phyloP scores from a whole-genome alignment of 2,113 vertebrate species.

The Gobius niger region DNA sequence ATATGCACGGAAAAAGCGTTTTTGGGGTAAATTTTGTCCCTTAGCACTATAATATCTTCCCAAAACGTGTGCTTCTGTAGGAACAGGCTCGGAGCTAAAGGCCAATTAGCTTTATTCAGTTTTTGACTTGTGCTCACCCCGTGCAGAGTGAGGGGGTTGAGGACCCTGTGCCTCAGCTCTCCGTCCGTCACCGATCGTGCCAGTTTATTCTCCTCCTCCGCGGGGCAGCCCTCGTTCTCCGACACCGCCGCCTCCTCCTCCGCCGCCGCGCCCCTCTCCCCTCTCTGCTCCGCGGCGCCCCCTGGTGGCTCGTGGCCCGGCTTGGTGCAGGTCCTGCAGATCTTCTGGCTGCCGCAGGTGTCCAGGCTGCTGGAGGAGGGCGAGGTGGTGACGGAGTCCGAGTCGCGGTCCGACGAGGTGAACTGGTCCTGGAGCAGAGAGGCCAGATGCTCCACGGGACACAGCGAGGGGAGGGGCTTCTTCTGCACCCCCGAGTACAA shows the following conservation, averaged over 20 bases:
- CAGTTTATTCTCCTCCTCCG: constrained; percentile 81
- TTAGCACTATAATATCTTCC: too few relatives aligned
- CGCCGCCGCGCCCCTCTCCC: constrained; percentile 27
- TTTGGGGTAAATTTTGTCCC: too few relatives aligned
- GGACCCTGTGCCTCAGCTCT: constrained; percentile 85
- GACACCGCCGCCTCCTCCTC: constrained; percentile 77
- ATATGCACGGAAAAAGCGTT: too few relatives aligned
- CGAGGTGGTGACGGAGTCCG: constrained; percentile 80
- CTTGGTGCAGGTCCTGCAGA: constrained; percentile 47
- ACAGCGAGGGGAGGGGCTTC: constrained; percentile 65
- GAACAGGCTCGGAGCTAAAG: too few relatives aligned
- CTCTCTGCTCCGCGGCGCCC: constrained; percentile 63
- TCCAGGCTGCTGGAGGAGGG: constrained; percentile 87
- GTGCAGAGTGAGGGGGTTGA: constrained; percentile 80
- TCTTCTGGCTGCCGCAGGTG: constrained; percentile 83
- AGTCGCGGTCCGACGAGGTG: constrained; percentile 71
- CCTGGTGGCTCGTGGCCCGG: constrained; percentile 68
- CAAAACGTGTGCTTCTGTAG: too few relatives aligned
- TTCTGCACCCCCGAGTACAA: constrained; percentile 86
- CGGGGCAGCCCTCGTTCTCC: constrained; percentile 78
- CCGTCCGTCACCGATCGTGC: constrained; percentile 89
- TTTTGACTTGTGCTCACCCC: constrained; percentile 83
- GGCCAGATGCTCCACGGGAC: constrained; percentile 72
- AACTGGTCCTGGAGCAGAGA: constrained; percentile 77
- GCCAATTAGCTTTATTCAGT: too few relatives aligned